Evolutionary conservation across 2,113 vertebrate species (phyloP), one percentile per base, ranked within the genome.

Genomic region (Pangasianodon hypophthalmus): DNA sequence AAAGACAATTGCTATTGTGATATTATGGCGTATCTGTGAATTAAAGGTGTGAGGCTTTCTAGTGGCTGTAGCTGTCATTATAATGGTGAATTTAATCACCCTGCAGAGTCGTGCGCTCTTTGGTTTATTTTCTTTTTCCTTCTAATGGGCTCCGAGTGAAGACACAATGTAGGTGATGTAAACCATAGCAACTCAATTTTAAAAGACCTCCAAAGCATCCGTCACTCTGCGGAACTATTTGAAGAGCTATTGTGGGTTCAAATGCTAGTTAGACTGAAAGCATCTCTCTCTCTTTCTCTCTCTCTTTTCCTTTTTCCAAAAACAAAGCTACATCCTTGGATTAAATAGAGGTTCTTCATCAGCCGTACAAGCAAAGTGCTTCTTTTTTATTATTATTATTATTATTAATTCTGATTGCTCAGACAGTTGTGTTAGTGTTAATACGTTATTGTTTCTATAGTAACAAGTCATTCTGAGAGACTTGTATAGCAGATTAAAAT

Each of bases 121-220:
- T 29, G 26, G 13, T 52, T 54, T 81, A 80, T 80, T 80, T 80
- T 80, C n/a, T n/a, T 82, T 80, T 82, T 18, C 50, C 80, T 56
- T 56, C 50, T 82, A 82, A 82, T 56, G n/a, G 10, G 52, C 81
- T 37, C 9, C n/a, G 52, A 41, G 54, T 58, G 54, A 58, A 83
- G 52, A 58, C 81, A 83, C 32, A 24, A 32, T 32, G 54, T 4
- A 83, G 81, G 81, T 83, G 81, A 83, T 83, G 81, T 83, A 83
- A 83, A 83, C 52, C 81, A 2, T 5, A 83, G 52, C 54, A 83
- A 83, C 81, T 58, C 32, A 58, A 58, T 56, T 54, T 41, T 83
- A 41, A 83, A 58, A 83, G 52, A 58, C 54, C 81, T 58, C 81
- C 81, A 24, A 83, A 83, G n/a, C 54, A 58, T 52, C 14, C 14